A percentile compares a stretch with the other conserved stretches of the same genome.
Conservation (phyloP, 2,888 invertebrate genomes). For the Alcis repandata region DNA sequence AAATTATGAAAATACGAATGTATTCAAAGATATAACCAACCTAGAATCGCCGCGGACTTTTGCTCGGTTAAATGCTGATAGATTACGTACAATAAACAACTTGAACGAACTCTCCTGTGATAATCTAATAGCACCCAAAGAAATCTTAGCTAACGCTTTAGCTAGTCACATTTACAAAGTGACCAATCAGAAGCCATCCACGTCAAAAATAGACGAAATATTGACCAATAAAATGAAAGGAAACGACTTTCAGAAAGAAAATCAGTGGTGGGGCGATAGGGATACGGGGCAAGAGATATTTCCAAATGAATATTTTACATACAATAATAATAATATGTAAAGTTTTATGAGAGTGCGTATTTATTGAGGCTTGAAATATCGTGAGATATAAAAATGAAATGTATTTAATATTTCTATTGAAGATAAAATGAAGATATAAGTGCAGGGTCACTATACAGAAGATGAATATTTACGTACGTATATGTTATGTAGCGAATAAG, state of each 20-base stretch:
- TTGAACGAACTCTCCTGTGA: conserved; percentile 72
- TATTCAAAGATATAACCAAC: conserved; percentile 74
- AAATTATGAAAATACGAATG: conserved; percentile 40
- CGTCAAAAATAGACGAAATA: conserved; percentile 79
- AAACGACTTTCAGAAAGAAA: conserved; percentile 65
- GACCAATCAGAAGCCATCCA: conserved; percentile 83
- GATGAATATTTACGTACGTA: too few relatives aligned
- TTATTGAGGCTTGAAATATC: conserved; percentile 29
- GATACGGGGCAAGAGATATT: conserved; percentile 72
- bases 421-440: neutral
- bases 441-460: neutral
- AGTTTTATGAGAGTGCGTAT: conserved; percentile 14
- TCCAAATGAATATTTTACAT: conserved; percentile 74
- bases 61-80: conserved; percentile 78
- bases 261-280: conserved; percentile 77
- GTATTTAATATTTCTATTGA: neutral
- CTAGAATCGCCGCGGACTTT: conserved; percentile 75
- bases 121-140: conserved; percentile 79
- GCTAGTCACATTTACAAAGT: conserved; percentile 84
- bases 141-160: conserved; percentile 77
- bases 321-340: conserved; percentile 63
- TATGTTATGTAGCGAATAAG: too few relatives aligned
- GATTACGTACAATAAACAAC: conserved; percentile 72
- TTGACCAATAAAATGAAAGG: conserved; percentile 78
- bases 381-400: neutral